Evolutionary conservation across 2,113 vertebrate genomes (phyloP).

Genomic region (Brienomyrus brachyistius): DNA sequence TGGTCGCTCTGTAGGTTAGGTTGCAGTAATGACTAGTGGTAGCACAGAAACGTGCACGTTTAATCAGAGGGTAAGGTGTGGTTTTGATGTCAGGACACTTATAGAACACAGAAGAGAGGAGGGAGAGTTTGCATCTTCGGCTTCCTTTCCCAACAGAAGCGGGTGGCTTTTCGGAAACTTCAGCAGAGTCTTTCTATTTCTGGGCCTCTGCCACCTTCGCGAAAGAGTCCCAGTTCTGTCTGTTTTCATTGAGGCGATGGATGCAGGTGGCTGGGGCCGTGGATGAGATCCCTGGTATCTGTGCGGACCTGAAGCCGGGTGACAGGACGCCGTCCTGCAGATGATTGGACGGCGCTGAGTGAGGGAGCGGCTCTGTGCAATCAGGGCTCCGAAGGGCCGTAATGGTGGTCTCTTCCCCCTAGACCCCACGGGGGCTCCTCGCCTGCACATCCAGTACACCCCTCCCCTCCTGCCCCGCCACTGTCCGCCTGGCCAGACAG

Average conservation of each 20-base stretch:
- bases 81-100: background rate
- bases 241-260: slow-evolving; percentile 33
- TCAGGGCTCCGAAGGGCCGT: background rate
- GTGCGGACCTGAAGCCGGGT: background rate
- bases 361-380: background rate
- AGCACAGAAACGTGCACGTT: background rate
- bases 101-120: background rate
- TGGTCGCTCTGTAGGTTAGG: background rate
- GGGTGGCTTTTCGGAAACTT: background rate
- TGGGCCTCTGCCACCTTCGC: background rate
- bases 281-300: slow-evolving; percentile 19
- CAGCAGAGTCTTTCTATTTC: background rate
- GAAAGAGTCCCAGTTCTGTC: slow-evolving; percentile 50
- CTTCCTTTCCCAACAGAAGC: slow-evolving; percentile 3
- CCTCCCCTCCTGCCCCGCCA: background rate
- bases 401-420: background rate
- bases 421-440: background rate
- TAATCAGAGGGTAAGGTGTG: background rate
- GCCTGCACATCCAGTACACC: no score
- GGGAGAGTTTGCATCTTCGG: background rate
- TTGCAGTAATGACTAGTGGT: background rate
- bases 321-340: background rate
- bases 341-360: background rate
- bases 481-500: slow-evolving; percentile 17
- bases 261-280: slow-evolving; percentile 18